Base-by-base conservation (phyloP, 2,888 invertebrate species). In the Notodonta ziczac region DNA sequence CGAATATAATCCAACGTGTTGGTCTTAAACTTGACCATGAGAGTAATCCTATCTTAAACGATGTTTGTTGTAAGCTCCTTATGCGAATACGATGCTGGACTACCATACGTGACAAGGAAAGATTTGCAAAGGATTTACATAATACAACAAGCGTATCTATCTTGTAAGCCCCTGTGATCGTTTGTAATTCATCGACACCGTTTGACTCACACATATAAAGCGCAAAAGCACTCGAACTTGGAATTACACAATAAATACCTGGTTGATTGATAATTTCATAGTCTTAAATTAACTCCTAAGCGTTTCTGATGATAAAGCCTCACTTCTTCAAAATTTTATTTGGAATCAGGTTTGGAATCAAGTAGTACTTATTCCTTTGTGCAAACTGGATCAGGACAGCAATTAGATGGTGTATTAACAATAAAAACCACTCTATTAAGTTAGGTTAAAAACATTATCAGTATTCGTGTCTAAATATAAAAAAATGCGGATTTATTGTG, bases 51-150 rank as follows among this genome's bases (percentile, higher is more conserved):
- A 62, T 58, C 65, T 62, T 66, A 70, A 66, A 63, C 70, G 66
- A 63, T 59, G 69, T 69, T 70, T 69, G 63, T 67, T 60, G 57
- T 76, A 76, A 80, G 72, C 78, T 58, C 69, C 75, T 75, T 74
- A 78, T 60, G 63, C 60, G 66, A 66, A 68, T 70, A 70, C 64
- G 70, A 74, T 65, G 64, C 67, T 69, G 70, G 74, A 70, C 71
- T 72, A 70, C 76, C 79, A 77, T 73, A 74, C 70, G 66, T 64
- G 74, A 81, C 78, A 74, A 75, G 80, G 78, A 80, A 84, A 78
- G 73, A 75, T 80, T 76, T 77, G 65, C 64, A 62, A 65, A 61
- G 73, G 80, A 88, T 87, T 87, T 86, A 84, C 87, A 87, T 88
- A 86, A 84, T 81, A 74, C 71, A 80, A 84, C 84, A 82, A 71